These are phyloP conservation scores for Pachypsylla venusta DNA, from an alignment of 1,140 invertebrate species.

Conservation along the genomic window DNA sequence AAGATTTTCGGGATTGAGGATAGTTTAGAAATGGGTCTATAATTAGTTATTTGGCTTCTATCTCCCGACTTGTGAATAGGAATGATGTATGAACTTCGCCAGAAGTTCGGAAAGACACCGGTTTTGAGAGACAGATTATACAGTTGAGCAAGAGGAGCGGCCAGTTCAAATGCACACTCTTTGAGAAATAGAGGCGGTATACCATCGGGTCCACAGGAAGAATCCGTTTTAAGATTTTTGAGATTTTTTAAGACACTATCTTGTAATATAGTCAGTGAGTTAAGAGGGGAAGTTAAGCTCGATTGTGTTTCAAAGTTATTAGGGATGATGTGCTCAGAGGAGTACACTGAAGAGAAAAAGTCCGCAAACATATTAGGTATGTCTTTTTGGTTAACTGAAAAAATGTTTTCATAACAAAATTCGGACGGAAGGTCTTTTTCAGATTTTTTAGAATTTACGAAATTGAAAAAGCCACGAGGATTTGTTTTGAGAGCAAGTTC, in stretches of 20 bases:
- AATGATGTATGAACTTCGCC: slow-evolving; percentile 2
- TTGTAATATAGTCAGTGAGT: neutral
- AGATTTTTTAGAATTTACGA: neutral
- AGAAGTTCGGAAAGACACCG: neutral
- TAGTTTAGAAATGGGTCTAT: slow-evolving; percentile 6
- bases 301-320: neutral
- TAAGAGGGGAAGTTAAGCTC: neutral
- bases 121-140: neutral
- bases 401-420: neutral
- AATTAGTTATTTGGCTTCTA: neutral
- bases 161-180: neutral
- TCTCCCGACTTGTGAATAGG: slow-evolving; percentile 1
- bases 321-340: neutral
- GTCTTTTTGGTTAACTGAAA: neutral
- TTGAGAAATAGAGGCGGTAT: neutral
- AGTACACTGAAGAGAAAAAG: neutral
- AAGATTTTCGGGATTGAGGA: neutral
- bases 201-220: neutral
- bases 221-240: neutral
- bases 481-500: neutral
- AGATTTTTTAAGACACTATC: neutral
- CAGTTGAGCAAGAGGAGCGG: neutral
- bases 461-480: neutral
- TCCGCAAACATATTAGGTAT: slow-evolving; percentile 1
- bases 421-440: neutral